Evolutionary conservation across 2,113 vertebrate species (phyloP), one percentile per base, ranked within the genome.

Genomic region (Upupa epops): DNA sequence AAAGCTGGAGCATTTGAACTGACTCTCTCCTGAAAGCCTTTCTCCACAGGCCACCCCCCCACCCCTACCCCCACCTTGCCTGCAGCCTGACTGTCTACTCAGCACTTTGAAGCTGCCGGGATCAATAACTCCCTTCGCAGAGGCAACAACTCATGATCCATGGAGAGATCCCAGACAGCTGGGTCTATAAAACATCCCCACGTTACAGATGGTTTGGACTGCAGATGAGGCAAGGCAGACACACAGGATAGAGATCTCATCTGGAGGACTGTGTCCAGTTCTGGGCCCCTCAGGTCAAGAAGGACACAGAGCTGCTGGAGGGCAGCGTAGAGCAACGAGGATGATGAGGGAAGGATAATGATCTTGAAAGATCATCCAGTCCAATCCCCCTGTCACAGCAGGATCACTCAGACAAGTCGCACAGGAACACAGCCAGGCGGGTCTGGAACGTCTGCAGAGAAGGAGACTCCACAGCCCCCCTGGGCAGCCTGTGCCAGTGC

Each of bases 41-140:
- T 28, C 58, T 71, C 56, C 46, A 17, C 24, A 85, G 54, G 17
- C 63, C 34, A 49, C 6, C 21, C 32, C 11, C 36, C 10, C 34
- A 70, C 70, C 42, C 19, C 12, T 3, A 65, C 51, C 83, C 72
- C 56, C 18, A 13, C 22, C 59, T 55, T n/a, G n/a, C n/a, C 78
- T 85, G 89, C 63, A 73, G 90, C 74, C 63, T 4, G n/a, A 46
- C 66, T 28, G 13, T 48, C 86, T 54, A 71, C 61, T 63, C 45
- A 80, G 60, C 59, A 52, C 61, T 92, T 93, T 63, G 52, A 84
- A 81, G 64, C 71, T 77, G 71, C 63, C 91, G 37, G 69, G 92
- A 94, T 91, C 82, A 91, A 86, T 61, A 90, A 49, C 68, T 93
- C 51, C 52, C 88, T 59, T 61, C 46, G 83, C 85, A 86, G 73